phyloP scores from a whole-genome alignment of 2,797 vertebrate species.

The Halcyon chelicuti region DNA sequence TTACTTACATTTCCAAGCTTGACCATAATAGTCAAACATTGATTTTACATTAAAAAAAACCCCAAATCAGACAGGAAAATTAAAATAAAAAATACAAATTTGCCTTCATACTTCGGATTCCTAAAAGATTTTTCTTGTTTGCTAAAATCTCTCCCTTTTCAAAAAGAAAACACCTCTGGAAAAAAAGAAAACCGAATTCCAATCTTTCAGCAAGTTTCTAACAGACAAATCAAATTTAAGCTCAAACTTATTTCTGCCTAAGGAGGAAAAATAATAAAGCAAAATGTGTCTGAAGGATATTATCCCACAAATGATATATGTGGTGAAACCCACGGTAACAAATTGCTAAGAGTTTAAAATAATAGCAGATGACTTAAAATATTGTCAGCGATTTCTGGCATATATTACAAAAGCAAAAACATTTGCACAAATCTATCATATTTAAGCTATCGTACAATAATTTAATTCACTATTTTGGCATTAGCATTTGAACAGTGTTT shows the following conservation, averaged over 20 bases:
- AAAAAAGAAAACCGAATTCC: background rate
- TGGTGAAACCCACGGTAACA: background rate
- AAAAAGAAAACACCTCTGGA: background rate
- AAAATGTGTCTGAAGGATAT: background rate
- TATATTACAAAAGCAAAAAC: background rate
- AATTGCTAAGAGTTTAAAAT: conserved; percentile 34
- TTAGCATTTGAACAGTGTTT: conserved; percentile 68
- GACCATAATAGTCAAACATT: background rate
- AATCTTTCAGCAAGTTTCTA: background rate
- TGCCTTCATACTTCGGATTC: background rate
- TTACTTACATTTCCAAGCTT: background rate
- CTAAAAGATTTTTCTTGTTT: background rate
- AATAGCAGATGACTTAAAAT: conserved; percentile 1
- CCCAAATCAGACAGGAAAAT: background rate
- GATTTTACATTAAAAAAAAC: background rate
- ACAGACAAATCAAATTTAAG: background rate
- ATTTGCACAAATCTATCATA: conserved; percentile 5
- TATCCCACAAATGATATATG: background rate
- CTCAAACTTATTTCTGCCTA: background rate
- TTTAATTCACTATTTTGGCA: conserved; percentile 41
- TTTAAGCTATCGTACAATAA: conserved; percentile 46
- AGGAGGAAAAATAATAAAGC: background rate
- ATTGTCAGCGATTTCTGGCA: background rate
- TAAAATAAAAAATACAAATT: background rate
- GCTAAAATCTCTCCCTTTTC: background rate